Evolutionary conservation across 2,113 vertebrate genomes (phyloP).

Genomic region (Ursus arctos): DNA sequence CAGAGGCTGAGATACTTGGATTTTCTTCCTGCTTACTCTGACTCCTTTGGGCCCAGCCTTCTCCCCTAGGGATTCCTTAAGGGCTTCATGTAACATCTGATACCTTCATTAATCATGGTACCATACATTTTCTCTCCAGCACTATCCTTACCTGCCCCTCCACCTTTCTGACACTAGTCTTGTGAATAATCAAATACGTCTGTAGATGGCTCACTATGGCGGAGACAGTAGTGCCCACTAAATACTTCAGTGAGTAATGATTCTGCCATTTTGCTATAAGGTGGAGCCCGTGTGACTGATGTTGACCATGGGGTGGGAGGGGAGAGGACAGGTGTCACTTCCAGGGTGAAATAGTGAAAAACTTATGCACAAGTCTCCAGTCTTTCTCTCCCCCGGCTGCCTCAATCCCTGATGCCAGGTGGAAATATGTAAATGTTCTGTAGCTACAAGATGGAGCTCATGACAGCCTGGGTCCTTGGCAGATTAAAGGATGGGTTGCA

Average conservation of each 20-base stretch:
- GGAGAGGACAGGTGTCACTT: background rate
- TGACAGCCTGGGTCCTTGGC: background rate
- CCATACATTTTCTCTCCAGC: background rate
- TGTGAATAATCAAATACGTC: background rate
- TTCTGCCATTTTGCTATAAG: background rate
- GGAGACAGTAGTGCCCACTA: background rate
- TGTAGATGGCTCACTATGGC: background rate
- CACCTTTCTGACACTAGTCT: background rate
- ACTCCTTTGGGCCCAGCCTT: background rate
- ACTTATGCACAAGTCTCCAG: background rate
- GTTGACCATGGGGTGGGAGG: background rate
- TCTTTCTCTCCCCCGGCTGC: background rate
- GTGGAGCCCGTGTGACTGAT: background rate
- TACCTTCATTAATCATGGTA: background rate
- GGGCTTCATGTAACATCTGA: background rate
- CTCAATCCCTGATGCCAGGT: background rate
- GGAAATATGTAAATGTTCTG: background rate
- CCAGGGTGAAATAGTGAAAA: background rate
- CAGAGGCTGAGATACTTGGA: background rate
- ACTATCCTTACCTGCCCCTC: background rate
- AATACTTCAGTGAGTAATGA: background rate
- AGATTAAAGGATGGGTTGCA: background rate
- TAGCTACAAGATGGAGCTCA: background rate
- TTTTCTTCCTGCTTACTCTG: constrained; percentile 43
- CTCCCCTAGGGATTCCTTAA: background rate